Evolutionary conservation across 2,888 invertebrate genomes (phyloP), one percentile per base, ranked within the genome.

Genomic region (Endomychus coccineus): DNA sequence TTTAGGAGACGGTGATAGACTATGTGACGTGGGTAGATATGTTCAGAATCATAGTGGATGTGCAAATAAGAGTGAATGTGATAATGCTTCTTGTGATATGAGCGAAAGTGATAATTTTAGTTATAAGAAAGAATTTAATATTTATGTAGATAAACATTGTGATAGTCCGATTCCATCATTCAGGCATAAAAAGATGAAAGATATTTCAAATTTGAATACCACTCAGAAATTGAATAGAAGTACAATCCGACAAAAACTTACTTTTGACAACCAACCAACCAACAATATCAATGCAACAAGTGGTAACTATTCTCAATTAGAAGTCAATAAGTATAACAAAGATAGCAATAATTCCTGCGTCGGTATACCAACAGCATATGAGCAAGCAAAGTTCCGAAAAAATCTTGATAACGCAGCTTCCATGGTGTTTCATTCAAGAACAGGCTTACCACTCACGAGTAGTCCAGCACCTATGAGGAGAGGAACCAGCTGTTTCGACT

Each of bases 381-480:
- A 84, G 46, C 78, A 82, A 66, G 80, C 80, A 34, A 71, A 76
- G 44, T 86, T 87, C 55, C 69, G 83, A 5, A 77, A 80, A 58
- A 77, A 81, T 16, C 69, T 88, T 52, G 83, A 81, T 51, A 83
- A 79, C 29, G 85, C 87, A 0, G 80, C 87, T 1, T 82, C 80
- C 1, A 83, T 87, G 80, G 81, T 88, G 49, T 89, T 89, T 62
- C 85, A 87, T 61, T 74, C 80, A 16, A 73, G 79, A 50, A 87
- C 86, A 9, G 88, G 88, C 0, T 68, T 89, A 33, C 89, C 89
- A 0, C 66, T 88, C 27, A 86, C 87, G 1, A 88, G 88, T 21
- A 88, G 87, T 61, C 90, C 90, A 0, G 90, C 89, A 2, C 90
- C 90, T 0, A 65, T 86, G 42, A 68, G 87, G 27, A 71, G 82